Evolutionary conservation across 2,888 invertebrate genomes (phyloP), one percentile per base, ranked within the genome.

Genomic region (Smittia sp.): DNA sequence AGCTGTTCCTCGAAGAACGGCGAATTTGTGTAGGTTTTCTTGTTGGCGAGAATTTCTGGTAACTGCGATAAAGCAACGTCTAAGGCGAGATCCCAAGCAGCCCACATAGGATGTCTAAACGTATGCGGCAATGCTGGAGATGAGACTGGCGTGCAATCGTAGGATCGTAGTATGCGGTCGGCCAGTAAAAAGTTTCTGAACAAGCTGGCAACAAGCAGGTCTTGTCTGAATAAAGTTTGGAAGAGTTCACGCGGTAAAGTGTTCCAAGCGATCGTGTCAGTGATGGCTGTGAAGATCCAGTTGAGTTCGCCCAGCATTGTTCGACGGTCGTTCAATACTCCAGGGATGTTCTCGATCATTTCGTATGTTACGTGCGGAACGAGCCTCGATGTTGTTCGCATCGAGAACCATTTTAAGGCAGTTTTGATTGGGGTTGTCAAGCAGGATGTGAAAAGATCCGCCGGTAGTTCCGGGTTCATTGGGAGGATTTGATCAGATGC

Each of bases 201-300:
- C 74, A 99, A 86, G 80, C 96, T 96, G 74, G 99, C 99, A n/a
- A 99, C 98, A 73, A 99, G 86, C 77, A 99, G 86, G 83, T 99
- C 99, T 82, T 99, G 97, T 24, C 99, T 88, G 83, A 99, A 99
- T 77, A 99, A 85, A 81, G 92, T 93, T 85, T 99, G 98, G 84
- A 99, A 98, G 77, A 96, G 84, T 78, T 98, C 97, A 82, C 93
- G 87, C 2, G 97, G 95, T 78, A 99, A 85, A 54, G 93, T 93
- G 81, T 97, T 97, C 98, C 98, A 99, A 0, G 99, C 99, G 80
- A 99, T 98, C 9, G 99, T 99, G 82, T 99, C 99, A 0, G 99
- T 99, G 77, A 99, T 97, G 62, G 99, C 98, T 1, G 99, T 99
- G 84, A 99, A 99, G 80, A 99, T 98, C 99, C 99, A 99, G 85